Evolutionary conservation across 2,888 invertebrate genomes (phyloP).

Genomic region (Omphaloscelis lunosa): DNA sequence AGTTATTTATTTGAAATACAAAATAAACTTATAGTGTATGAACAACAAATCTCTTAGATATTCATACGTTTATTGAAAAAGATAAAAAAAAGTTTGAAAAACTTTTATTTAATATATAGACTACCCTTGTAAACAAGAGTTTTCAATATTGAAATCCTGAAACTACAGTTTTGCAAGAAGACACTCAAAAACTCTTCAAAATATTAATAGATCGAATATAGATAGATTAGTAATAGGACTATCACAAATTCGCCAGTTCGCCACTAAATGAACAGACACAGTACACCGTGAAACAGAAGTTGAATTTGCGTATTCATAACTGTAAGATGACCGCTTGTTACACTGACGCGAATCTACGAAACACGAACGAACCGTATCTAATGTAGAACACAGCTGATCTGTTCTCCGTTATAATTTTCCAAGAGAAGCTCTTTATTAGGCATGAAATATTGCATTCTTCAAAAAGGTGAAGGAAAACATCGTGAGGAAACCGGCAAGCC

Average conservation of each 20-base stretch:
- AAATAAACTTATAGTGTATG: too few species aligned
- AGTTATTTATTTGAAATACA: too few species aligned
- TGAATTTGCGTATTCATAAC: conserved; percentile 85
- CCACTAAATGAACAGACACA: conserved; percentile 77
- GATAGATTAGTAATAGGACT: conserved; percentile 30
- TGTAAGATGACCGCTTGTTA: conserved; percentile 72
- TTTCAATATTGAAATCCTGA: not conserved
- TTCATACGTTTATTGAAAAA: too few species aligned
- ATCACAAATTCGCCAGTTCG: conserved; percentile 72
- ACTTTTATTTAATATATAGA: too few species aligned
- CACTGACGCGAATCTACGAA: conserved; percentile 62
- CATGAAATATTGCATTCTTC: too few species aligned
- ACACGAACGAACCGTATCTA: too few species aligned
- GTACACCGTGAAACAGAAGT: conserved; percentile 75
- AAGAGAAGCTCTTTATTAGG: not conserved
- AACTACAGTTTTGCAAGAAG: not conserved
- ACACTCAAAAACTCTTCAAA: conserved; percentile 2
- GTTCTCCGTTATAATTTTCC: not conserved
- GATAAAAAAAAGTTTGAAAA: too few species aligned
- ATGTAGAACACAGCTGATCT: not conserved
- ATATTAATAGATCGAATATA: conserved; percentile 34
- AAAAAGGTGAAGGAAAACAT: too few species aligned
- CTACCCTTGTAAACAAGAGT: too few species aligned
- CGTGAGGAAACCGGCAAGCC: too few species aligned
- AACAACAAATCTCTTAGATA: too few species aligned